Base-by-base conservation (phyloP, 1,140 invertebrate genomes). In the Trichonephila clavata region DNA sequence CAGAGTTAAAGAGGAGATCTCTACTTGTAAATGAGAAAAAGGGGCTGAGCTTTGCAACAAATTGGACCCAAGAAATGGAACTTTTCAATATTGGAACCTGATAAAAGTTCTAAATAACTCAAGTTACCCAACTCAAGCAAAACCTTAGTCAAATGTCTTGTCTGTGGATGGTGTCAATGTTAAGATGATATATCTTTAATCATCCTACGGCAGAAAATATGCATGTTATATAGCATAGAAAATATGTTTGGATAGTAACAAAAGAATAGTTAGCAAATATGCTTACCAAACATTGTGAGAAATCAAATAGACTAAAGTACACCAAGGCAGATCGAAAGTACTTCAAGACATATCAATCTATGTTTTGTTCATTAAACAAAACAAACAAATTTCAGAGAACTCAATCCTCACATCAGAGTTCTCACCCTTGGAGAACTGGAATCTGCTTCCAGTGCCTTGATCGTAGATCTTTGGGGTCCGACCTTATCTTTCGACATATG, bases 361-460 rank as follows among this genome's bases (percentile, higher is more conserved):
- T 32, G n/a, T n/a, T n/a, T n/a, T n/a, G n/a, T n/a, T n/a, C 32
- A 32, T 32, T 32, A 32, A 32, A 32, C 32, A 32, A 32, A 32
- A 2, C 2, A 32, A 32, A 2, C 59, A 32, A 32, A 32, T 32
- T 1, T 32, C 32, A 32, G 32, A 32, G 32, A 2, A 32, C 32
- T 32, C 32, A 1, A 32, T 32, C 32, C 2, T 32, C 32, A 32
- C 2, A 2, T 32, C 32, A 2, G 2, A n/a, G 5, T 57, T 71
- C 68, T 88, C 65, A 88, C 61, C 4, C 57, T 21, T 65, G 61
- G 50, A 39, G 88, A 77, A 80, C 65, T 77, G 4, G 68, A 90
- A 4, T 60, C 68, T n/a, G 65, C 24, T 24, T 77, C 50, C 77
- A 18, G 3, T 50, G 77, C 14, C n/a, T 21, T 8, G n/a, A 90